These are phyloP conservation scores for Nomada ruficornis DNA, from an alignment of 2,888 invertebrate genomes.

Conservation along the genomic window DNA sequence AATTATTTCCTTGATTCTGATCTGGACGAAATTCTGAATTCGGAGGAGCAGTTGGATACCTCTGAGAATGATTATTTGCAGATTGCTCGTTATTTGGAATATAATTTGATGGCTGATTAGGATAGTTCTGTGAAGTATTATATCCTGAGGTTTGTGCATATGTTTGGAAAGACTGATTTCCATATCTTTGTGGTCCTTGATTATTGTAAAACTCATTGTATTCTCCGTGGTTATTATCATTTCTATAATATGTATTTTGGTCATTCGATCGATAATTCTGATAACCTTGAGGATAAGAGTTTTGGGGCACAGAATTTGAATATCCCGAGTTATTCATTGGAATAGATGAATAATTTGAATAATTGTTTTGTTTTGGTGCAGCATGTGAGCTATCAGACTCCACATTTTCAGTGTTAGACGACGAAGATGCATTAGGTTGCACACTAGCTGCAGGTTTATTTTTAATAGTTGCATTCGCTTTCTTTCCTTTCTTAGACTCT, in stretches of 20 bases:
- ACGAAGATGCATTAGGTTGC: slow-evolving; percentile 83
- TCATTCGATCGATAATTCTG: slow-evolving; percentile 78
- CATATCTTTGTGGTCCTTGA: slow-evolving; percentile 78
- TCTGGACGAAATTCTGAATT: slow-evolving; percentile 75
- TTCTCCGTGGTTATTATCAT: slow-evolving; percentile 71
- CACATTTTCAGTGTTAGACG: slow-evolving; percentile 72
- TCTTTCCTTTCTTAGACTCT: slow-evolving; percentile 81
- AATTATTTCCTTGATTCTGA: slow-evolving; percentile 74
- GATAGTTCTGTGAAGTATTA: slow-evolving; percentile 71
- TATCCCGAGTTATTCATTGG: slow-evolving; percentile 74
- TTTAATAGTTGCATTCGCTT: slow-evolving; percentile 79
- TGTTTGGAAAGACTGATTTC: slow-evolving; percentile 76
- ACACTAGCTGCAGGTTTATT: slow-evolving; percentile 86
- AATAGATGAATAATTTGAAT: slow-evolving; percentile 73
- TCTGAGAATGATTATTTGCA: slow-evolving; percentile 66
- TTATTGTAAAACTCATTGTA: slow-evolving; percentile 79
- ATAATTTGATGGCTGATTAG: slow-evolving; percentile 72
- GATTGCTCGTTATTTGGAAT: slow-evolving; percentile 70
- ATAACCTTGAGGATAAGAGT: slow-evolving; percentile 75
- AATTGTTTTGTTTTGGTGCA: slow-evolving; percentile 71
- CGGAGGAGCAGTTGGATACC: slow-evolving; percentile 68
- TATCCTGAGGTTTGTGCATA: slow-evolving; percentile 77
- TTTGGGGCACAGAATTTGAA: slow-evolving; percentile 70
- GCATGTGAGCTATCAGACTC: slow-evolving; percentile 53
- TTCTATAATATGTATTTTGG: slow-evolving; percentile 78